Base-by-base conservation (phyloP, 2,888 invertebrate species). In the Agonopterix alstromeriana region DNA sequence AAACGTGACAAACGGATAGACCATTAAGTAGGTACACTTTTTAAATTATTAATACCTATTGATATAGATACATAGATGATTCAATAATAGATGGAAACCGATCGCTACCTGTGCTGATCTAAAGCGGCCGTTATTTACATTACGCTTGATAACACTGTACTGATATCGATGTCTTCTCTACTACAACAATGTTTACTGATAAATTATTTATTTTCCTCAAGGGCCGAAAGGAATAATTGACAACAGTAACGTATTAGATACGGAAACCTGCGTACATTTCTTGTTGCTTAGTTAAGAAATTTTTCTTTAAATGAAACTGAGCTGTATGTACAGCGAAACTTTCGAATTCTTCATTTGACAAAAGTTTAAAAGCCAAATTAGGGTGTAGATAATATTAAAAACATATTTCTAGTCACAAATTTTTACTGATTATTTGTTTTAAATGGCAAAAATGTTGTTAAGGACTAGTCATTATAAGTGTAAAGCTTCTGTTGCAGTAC, bases 281-380 rank as follows among this genome's bases (percentile, higher is more conserved):
- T 63, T 71, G 65, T 65, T 61, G 56, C 55, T 49, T 53, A 52
- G 59, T 51, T 53, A 49, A 56, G 54, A 48, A 57, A 48, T 45
- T 38, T 5, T 27, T 43, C 50, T 63, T 51, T 75, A 66, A 72
- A 81, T 84, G 82, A 67, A 63, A 58, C 67, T 75, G 51, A 68
- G 73, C 71, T 73, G 77, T 68, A 70, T 70, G 59, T 70, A 73
- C 72, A 72, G 73, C 66, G 69, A 83, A 72, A 70, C 80, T 61
- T 83, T 73, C 53, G 77, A 84, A 54, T 83, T 83, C 53, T 84
- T 81, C 50, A 83, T 85, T 86, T 85, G 84, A 85, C 81, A 62
- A 69, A 68, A 55, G 57, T 53, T 61, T 27, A 27, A 27, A 27
- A 27, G 27, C 27, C 5, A 27, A 27, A 27, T 27, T 27, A 27